Base-by-base conservation (phyloP, 2,888 invertebrate genomes). In the Lymantria monacha region DNA sequence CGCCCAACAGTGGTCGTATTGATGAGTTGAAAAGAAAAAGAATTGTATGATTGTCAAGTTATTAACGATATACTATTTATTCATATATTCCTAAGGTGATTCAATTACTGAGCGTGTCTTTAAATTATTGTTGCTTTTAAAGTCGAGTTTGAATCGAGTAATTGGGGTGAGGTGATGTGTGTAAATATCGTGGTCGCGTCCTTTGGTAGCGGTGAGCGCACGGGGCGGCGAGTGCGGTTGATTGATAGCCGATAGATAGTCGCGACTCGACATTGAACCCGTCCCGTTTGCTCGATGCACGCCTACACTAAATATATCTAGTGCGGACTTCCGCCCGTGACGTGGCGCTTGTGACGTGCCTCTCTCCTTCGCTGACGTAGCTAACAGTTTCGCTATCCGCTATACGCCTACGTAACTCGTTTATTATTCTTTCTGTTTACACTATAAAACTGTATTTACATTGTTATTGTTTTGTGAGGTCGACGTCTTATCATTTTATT, bases 181-280 rank as follows among this genome's bases (percentile, higher is more conserved):
- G 60, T 48, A 54, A 55, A 57, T 33, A 33, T 33, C 33, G 58
- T 45, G 57, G 49, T 47, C 48, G 55, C 53, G 66, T 64, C 66
- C 62, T 58, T 57, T 64, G 55, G 62, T 64, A 60, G 62, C 62
- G 63, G 55, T 13, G 14, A 10, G 49, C 49, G 56, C 30, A 37
- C 44, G 46, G 49, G 54, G 52, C 56, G 57, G 52, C 57, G 61
- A 54, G 52, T 68, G 59, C 48, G 65, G 75, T 69, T 90, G 90
- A 90, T 91, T 90, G 90, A 91, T 90, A 87, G 83, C 66, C 90
- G 81, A 90, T 89, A 87, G 90, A 88, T 87, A 74, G 75, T 69
- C 69, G 71, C 79, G 79, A 66, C 72, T 76, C 86, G 89, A 89
- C 90, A 91, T 90, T 90, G 90, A 90, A 89, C 89, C 83, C 89